Evolutionary conservation across 2,888 invertebrate genomes (phyloP).

Genomic region (Trimorus sp.): DNA sequence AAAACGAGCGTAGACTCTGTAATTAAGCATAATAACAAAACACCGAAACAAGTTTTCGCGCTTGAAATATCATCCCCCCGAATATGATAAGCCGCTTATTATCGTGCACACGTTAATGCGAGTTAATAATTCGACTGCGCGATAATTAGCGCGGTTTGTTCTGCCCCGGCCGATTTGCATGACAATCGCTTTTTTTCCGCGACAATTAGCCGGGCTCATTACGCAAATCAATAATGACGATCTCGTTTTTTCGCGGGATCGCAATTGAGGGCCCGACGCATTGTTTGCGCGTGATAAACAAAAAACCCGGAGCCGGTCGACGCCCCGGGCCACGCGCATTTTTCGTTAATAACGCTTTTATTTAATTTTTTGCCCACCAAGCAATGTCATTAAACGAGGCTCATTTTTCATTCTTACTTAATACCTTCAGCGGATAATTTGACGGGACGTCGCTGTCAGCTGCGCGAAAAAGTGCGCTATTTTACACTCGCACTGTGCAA

Average conservation of each 20-base stretch:
- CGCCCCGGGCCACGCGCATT: conserved; percentile 22
- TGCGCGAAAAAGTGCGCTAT: background rate
- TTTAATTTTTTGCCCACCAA: conserved; percentile 50
- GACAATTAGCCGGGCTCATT: conserved; percentile 43
- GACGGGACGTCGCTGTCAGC: conserved; percentile 42
- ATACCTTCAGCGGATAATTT: conserved; percentile 57
- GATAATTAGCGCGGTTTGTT: conserved; percentile 57
- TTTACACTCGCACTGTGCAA: too few relatives aligned
- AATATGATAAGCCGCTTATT: conserved; percentile 55
- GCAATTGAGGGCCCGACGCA: conserved; percentile 35
- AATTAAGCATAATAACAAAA: conserved; percentile 67
- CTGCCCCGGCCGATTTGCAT: conserved; percentile 33
- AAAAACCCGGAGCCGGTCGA: background rate
- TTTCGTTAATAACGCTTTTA: conserved; percentile 57
- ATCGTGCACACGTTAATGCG: conserved; percentile 41
- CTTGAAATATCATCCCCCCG: conserved; percentile 52
- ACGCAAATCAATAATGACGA: conserved; percentile 55
- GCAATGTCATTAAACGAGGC: conserved; percentile 50
- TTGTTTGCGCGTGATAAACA: conserved; percentile 48
- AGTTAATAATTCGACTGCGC: conserved; percentile 30
- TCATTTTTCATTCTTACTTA: conserved; percentile 63
- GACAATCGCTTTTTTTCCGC: conserved; percentile 40
- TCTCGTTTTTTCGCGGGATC: conserved; percentile 39
- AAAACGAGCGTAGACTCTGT: conserved; percentile 57
- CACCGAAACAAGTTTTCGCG: conserved; percentile 61